phyloP scores from a whole-genome alignment of 2,888 invertebrate species.

The Tubulanus polymorphus region DNA sequence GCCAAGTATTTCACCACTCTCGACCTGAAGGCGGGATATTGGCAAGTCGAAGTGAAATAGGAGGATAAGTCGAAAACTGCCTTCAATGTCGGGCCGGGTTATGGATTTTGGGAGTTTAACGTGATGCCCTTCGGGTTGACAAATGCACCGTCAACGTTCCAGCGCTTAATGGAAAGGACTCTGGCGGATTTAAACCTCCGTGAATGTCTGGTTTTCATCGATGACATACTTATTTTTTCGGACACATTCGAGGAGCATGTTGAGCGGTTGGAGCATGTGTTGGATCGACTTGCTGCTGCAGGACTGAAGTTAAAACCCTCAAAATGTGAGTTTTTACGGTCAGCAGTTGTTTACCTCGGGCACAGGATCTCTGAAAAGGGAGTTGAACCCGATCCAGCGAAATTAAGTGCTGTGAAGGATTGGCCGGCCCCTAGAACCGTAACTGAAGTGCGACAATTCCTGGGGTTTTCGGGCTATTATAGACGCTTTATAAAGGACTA shows the following conservation, averaged over 20 bases:
- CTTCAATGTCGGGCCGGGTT: slow-evolving; percentile 6
- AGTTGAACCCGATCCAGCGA: slow-evolving; percentile 4
- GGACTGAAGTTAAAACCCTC: slow-evolving; percentile 20
- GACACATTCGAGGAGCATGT: neutral
- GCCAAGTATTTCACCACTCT: slow-evolving; percentile 14
- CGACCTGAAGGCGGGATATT: slow-evolving; percentile 17
- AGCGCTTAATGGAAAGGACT: slow-evolving; percentile 8
- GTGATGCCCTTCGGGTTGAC: slow-evolving; percentile 7
- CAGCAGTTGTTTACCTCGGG: slow-evolving; percentile 16
- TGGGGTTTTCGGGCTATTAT: slow-evolving; percentile 23
- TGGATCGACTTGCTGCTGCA: slow-evolving; percentile 13
- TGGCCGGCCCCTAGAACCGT: slow-evolving; percentile 16
- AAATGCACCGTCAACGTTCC: slow-evolving; percentile 9
- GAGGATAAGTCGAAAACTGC: slow-evolving; percentile 8
- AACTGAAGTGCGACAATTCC: slow-evolving; percentile 19
- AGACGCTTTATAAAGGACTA: slow-evolving; percentile 15
- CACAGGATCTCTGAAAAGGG: slow-evolving; percentile 7
- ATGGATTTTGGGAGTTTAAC: slow-evolving; percentile 6
- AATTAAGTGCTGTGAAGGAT: slow-evolving; percentile 7
- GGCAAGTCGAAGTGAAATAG: slow-evolving; percentile 14
- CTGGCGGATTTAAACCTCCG: slow-evolving; percentile 13
- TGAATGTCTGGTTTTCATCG: slow-evolving; percentile 11
- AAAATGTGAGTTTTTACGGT: slow-evolving; percentile 16
- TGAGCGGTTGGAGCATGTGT: slow-evolving; percentile 3
- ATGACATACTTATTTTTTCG: slow-evolving; percentile 13